These are phyloP conservation scores for Drosophila fungiperda DNA, from an alignment of 2,888 invertebrate genomes.

Conservation along the genomic window DNA sequence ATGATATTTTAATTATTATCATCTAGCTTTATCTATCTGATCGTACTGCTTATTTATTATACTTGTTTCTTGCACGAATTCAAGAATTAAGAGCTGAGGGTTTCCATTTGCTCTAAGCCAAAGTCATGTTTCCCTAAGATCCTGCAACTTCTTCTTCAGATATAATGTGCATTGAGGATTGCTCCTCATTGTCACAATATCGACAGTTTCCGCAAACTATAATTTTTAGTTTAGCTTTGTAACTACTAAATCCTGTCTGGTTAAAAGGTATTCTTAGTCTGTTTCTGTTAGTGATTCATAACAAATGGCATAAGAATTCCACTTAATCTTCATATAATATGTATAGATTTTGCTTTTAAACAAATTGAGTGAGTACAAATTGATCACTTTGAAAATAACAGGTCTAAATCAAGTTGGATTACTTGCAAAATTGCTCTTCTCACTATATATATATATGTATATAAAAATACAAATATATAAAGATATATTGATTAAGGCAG, in stretches of 20 bases:
- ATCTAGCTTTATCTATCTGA: not conserved
- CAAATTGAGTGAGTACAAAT: not conserved
- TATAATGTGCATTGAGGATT: not conserved
- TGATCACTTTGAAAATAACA: not conserved
- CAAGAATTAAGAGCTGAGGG: not conserved
- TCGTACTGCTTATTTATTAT: not conserved
- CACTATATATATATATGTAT: slow-evolving; percentile 9
- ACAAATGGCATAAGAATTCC: no score
- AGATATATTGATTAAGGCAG: not conserved
- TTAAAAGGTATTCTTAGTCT: not conserved
- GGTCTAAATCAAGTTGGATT: slow-evolving; percentile 18
- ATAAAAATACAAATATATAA: not conserved
- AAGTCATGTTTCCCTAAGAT: not conserved
- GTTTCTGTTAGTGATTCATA: no score
- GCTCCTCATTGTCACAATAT: not conserved
- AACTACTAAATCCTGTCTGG: not conserved
- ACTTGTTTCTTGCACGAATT: not conserved
- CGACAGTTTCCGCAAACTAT: not conserved
- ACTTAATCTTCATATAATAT: not conserved
- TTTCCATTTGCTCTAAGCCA: not conserved
- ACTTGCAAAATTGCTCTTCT: slow-evolving; percentile 19
- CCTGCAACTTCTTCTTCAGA: not conserved
- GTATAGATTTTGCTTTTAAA: not conserved
- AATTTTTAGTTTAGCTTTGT: not conserved
- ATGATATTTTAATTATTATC: not conserved